Evolutionary conservation across 2,113 vertebrate genomes (phyloP).

Genomic region (mouse (Mus musculus)): DNA sequence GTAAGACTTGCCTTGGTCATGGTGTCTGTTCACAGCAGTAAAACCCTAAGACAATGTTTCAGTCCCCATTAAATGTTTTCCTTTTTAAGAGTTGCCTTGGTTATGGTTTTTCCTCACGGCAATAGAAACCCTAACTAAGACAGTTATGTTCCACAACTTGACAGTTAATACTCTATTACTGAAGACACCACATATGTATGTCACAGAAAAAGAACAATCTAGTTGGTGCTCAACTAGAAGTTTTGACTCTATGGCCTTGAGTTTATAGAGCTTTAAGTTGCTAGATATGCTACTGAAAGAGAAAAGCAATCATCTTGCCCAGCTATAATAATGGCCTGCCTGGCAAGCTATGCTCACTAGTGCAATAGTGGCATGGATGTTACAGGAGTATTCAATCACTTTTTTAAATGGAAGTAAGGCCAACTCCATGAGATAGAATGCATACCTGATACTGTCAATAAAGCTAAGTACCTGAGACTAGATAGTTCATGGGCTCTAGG

Average conservation of each 20-base stretch:
- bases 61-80: too few species aligned
- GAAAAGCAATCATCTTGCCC: neutral
- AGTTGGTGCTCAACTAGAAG: neutral
- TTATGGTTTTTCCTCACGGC: too few species aligned
- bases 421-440: neutral
- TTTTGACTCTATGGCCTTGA: neutral
- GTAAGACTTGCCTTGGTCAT: too few species aligned
- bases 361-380: neutral
- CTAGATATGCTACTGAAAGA: neutral
- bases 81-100: too few species aligned
- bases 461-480: neutral
- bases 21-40: too few species aligned
- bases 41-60: too few species aligned
- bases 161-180: neutral
- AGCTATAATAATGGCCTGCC: neutral
- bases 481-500: neutral
- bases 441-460: neutral
- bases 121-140: too few species aligned
- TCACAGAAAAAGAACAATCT: neutral
- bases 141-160: neutral
- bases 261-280: neutral
- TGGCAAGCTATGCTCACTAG: neutral
- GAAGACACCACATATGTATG: neutral
- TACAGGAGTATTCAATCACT: neutral
- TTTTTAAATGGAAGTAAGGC: neutral